Evolutionary conservation across 1,140 invertebrate species (phyloP), one percentile per base, ranked within the genome.

Genomic region (Physella acuta): DNA sequence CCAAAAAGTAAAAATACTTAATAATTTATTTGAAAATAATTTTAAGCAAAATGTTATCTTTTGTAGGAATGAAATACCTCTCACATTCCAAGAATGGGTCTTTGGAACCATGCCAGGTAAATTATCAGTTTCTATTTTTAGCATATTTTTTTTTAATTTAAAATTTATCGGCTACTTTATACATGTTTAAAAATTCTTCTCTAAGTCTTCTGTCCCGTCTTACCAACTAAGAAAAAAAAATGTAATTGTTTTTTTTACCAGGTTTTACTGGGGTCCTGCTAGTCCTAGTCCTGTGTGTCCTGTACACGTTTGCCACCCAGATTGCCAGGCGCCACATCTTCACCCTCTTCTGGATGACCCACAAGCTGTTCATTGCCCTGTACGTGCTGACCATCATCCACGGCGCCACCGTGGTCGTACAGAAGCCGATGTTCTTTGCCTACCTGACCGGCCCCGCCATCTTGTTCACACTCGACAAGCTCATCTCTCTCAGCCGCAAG

Each of bases 301-400:
- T 99, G 66, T 98, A 98, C 81, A 92, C 98, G 0, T 99, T 99
- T 82, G 95, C 97, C 0, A 95, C 98, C 84, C 94, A 96, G 0
- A 91, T 90, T 2, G 94, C 99, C 34, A 88, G 97, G 2, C 94
- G 94, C 66, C 97, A 94, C 85, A 83, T 84, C 58, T 83, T 84
- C 73, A 81, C 76, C 66, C 75, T 79, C 11, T 99, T 99, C 85
- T 98, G 97, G 94, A 90, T 91, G 20, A 94, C 97, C n/a, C 97
- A 99, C 82, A 92, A 93, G 39, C 88, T 99, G 0, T 97, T 98
- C 78, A 90, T 97, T 34, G 81, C 93, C 0, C 86, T 99, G 1
- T 99, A 99, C 79, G 89, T 93, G 0, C 84, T 99, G 8, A 93
- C 91, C 73, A 86, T 99, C 36, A 89, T 99, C 49, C 97, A 99